Conservation (phyloP, 1,140 invertebrate species). For the Dreissena polymorpha region DNA sequence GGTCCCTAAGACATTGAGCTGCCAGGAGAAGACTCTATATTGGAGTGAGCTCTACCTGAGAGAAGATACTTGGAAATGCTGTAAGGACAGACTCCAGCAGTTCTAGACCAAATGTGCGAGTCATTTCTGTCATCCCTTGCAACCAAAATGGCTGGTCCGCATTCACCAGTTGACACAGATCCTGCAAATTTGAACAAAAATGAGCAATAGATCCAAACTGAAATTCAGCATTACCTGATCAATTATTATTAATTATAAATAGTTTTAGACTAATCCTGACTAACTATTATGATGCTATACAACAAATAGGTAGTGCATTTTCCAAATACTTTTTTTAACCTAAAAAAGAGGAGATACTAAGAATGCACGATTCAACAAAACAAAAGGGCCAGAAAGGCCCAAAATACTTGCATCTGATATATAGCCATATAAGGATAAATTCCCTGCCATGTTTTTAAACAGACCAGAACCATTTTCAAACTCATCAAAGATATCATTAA, state of each 20-base stretch:
- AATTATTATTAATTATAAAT: neutral
- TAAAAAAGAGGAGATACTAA: too few relatives aligned
- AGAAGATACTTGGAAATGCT: constrained; percentile 95
- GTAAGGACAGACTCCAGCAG: constrained; percentile 95
- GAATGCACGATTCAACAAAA: too few relatives aligned
- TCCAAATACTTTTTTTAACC: too few relatives aligned
- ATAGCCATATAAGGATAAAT: too few relatives aligned
- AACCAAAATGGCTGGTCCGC: constrained; percentile 97
- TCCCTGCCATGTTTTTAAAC: too few relatives aligned
- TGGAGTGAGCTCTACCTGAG: constrained; percentile 84
- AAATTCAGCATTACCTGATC: neutral
- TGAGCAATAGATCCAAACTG: neutral
- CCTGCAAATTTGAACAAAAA: constrained; percentile 85
- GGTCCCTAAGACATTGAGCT: too few relatives aligned
- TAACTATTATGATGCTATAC: neutral
- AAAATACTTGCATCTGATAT: too few relatives aligned
- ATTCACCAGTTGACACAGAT: constrained; percentile 97
- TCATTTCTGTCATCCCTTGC: constrained; percentile 97
- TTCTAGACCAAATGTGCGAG: constrained; percentile 97
- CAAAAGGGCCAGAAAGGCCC: too few relatives aligned
- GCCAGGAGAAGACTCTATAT: too few relatives aligned
- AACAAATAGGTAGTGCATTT: too few relatives aligned
- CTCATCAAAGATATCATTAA: too few relatives aligned
- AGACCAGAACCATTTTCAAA: too few relatives aligned
- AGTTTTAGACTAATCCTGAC: neutral